Evolutionary conservation across 53 echinoderm and acorn worm species (phyloP), one percentile per base, ranked within the genome.

Genomic region (Crossaster papposus): DNA sequence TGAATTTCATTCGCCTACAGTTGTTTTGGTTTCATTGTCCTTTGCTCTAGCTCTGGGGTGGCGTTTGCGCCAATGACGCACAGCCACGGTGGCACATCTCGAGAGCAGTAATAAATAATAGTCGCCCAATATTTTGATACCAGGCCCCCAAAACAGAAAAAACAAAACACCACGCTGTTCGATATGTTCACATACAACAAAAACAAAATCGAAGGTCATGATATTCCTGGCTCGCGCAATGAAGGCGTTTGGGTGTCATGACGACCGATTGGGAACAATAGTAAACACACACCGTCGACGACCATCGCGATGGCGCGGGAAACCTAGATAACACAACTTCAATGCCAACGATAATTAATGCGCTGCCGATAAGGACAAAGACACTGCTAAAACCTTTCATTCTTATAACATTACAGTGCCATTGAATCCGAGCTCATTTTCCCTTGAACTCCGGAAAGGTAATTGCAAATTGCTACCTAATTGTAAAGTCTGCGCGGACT

Each of bases 171-270:
- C 68, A 26, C 26, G 36, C 75, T 20, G 75, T 78, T 52, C 79
- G 36, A 68, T 83, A 70, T 37, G 0, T 78, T 2, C 44, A n/a
- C 64, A 68, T 26, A 44, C 44, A 44, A 9, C 36, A 83, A 26
- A 83, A 65, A 83, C 37, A 65, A 65, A 36, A 22, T 50, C 28
- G 68, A 83, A 83, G 83, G 83, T 70, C 83, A 83, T 65, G 22
- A n/a, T 83, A 24, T 37, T 18, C 83, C 38, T 31, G 9, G 23
- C 83, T 44, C 54, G 70, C 83, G 83, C 73, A 85, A 85, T 72
- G 71, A 72, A 30, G 72, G 37, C 51, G 22, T 23, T 36, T 37
- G 85, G 72, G 71, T 30, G 33, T 52, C 85, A 85, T 85, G 85
- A 73, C 50, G 10, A 85, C 85, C 72, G 22, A 32, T 20, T 13